Percentiles rank a stretch among this genome's conserved stretches.
Conservation (phyloP, 2,888 invertebrate genomes). For the Synergus japonicus region DNA sequence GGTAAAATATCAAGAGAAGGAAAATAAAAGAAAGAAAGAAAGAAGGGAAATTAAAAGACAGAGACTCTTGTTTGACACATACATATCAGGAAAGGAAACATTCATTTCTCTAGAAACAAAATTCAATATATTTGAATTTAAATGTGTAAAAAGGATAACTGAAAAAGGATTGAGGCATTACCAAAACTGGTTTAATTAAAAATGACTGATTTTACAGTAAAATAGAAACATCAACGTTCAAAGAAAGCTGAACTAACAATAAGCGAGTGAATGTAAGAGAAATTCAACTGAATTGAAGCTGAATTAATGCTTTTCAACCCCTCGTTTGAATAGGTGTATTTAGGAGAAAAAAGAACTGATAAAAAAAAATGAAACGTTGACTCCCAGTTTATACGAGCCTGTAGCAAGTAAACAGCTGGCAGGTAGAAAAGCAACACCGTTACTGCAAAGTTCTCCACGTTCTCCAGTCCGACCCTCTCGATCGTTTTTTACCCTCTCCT, state of each 20-base stretch:
- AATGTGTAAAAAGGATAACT: too few species aligned
- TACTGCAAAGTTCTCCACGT: slow-evolving; percentile 36
- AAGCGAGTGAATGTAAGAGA: too few species aligned
- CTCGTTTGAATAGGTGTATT: too few species aligned
- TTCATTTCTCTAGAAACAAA: not conserved
- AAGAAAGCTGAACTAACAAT: too few species aligned
- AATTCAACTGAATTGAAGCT: too few species aligned
- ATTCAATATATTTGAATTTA: too few species aligned
- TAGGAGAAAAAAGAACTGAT: not conserved
- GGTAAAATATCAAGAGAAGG: not conserved
- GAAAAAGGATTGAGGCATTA: too few species aligned
- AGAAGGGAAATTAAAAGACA: not conserved
- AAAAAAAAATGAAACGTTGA: not conserved
- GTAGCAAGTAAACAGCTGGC: slow-evolving; percentile 10
- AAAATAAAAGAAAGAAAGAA: not conserved
- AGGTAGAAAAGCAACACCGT: slow-evolving; percentile 38
- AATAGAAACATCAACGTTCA: too few species aligned
- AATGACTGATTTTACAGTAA: too few species aligned
- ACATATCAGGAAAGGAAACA: not conserved
- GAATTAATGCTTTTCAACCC: too few species aligned
- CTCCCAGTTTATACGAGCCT: not conserved
- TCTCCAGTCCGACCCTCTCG: slow-evolving; percentile 36
- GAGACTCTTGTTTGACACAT: not conserved
- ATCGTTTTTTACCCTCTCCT: slow-evolving; percentile 40
- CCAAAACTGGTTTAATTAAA: too few species aligned